Conservation (phyloP, 2,888 invertebrate genomes). For the Chaetogeoica ovagalla region DNA sequence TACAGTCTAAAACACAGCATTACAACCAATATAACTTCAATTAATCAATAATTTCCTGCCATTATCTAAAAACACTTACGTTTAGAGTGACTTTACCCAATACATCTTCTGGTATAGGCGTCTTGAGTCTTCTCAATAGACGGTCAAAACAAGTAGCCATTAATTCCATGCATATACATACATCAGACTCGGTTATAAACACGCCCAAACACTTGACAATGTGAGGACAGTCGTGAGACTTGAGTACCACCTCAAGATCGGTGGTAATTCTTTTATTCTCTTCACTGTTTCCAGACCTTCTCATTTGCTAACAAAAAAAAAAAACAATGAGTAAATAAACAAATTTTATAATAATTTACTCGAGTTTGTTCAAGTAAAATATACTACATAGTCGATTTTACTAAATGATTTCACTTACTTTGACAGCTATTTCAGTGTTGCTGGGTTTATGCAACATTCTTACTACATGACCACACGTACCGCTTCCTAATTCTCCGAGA, state of each 20-base stretch:
- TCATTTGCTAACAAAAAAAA: conserved; percentile 77
- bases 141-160: conserved; percentile 99
- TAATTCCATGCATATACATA: conserved; percentile 99
- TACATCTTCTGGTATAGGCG: conserved; percentile 93
- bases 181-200: conserved; percentile 95
- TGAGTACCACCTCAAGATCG: conserved; percentile 98
- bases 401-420: conserved; percentile 64
- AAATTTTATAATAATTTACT: background rate
- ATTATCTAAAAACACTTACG: conserved; percentile 65
- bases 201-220: conserved; percentile 97
- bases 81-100: conserved; percentile 96
- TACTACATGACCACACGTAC: conserved; percentile 96
- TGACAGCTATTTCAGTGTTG: conserved; percentile 86
- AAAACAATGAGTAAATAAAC: background rate
- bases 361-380: background rate
- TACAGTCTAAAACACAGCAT: conserved; percentile 71
- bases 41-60: background rate
- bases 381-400: background rate
- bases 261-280: conserved; percentile 98
- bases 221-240: conserved; percentile 94
- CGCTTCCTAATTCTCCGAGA: conserved; percentile 86
- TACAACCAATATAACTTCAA: background rate
- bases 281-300: conserved; percentile 92
- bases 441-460: conserved; percentile 92
- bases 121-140: conserved; percentile 79